phyloP scores from a whole-genome alignment of 1,140 invertebrate species.

The Coptotermes formosanus region DNA sequence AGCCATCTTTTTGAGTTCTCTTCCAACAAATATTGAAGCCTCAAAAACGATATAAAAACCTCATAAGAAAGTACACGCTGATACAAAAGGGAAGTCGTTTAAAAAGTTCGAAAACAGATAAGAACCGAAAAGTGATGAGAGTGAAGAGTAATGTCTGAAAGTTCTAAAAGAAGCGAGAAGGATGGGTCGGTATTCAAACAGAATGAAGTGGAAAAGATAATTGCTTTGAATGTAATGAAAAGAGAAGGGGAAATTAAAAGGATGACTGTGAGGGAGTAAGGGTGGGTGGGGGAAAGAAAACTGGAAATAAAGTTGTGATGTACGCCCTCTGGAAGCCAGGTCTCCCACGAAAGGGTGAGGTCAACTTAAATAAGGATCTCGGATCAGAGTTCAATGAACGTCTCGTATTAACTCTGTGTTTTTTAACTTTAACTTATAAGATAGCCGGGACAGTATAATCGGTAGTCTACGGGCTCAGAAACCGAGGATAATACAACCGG shows the following conservation, averaged over 20 bases:
- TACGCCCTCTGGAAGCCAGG: not conserved
- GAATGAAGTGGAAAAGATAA: constrained; percentile 16
- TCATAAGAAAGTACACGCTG: not conserved
- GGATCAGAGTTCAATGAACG: not conserved
- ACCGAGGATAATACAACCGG: too few species aligned
- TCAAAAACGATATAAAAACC: not conserved
- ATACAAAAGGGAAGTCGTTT: not conserved
- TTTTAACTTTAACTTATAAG: too few species aligned
- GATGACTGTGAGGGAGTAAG: not conserved
- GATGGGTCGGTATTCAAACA: not conserved
- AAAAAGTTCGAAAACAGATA: not conserved
- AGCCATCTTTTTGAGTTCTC: not conserved
- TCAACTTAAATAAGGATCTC: not conserved
- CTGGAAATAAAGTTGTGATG: not conserved
- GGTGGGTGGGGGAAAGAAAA: too few species aligned
- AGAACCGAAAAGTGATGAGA: not conserved
- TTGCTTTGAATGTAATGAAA: not conserved
- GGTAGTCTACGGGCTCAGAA: too few species aligned
- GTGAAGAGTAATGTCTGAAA: not conserved
- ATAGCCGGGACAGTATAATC: too few species aligned
- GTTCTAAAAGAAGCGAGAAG: not conserved
- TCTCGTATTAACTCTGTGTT: too few species aligned
- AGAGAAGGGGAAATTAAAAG: not conserved
- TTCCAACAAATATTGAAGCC: not conserved
- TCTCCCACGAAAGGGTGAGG: not conserved